These are phyloP conservation scores for Corvus cornix DNA, from an alignment of 2,113 vertebrate species.

Conservation along the genomic window DNA sequence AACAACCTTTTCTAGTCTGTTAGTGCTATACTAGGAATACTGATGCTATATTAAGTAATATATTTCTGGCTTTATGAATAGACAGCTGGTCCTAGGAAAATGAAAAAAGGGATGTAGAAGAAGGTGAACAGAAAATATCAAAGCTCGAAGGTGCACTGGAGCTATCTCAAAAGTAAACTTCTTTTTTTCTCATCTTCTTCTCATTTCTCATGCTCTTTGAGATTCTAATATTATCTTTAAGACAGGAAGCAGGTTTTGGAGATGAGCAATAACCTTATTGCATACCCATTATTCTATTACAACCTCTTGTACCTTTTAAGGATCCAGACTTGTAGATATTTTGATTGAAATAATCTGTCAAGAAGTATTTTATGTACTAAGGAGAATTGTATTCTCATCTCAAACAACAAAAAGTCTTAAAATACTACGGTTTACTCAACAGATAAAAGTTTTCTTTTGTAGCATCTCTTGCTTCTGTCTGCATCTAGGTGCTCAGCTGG, in stretches of 20 bases:
- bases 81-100: slow-evolving; percentile 56
- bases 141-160: slow-evolving; percentile 7
- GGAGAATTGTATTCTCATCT: background rate
- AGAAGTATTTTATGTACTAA: background rate
- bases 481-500: background rate
- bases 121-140: slow-evolving; percentile 30
- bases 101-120: slow-evolving; percentile 41
- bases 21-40: slow-evolving; percentile 43
- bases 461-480: background rate
- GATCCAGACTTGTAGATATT: background rate
- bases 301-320: background rate
- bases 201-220: background rate
- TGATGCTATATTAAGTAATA: slow-evolving; percentile 57
- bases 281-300: background rate
- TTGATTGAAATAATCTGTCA: background rate
- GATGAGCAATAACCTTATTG: background rate
- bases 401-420: background rate
- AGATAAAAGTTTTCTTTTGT: background rate
- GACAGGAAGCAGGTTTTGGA: background rate
- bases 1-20: slow-evolving; percentile 69
- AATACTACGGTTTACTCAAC: background rate
- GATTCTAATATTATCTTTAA: background rate
- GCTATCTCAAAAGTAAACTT: slow-evolving; percentile 45
- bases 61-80: slow-evolving; percentile 47
- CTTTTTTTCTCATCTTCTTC: background rate